These are phyloP conservation scores for Dicyrtomina minuta DNA, from an alignment of 2,888 invertebrate genomes.

Conservation along the genomic window DNA sequence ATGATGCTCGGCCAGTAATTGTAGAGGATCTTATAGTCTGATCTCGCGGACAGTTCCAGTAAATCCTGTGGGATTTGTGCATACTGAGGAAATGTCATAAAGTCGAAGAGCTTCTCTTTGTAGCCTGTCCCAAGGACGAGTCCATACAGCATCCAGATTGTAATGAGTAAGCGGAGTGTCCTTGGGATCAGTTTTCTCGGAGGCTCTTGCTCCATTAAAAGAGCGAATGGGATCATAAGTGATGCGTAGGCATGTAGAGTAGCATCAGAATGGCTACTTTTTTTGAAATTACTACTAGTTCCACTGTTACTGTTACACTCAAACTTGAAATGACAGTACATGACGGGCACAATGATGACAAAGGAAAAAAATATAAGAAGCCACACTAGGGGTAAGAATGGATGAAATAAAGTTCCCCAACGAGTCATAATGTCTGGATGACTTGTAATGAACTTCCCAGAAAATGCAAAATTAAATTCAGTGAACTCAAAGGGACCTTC, in stretches of 20 bases:
- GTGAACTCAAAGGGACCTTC: neutral
- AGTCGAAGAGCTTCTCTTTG: constrained; percentile 1
- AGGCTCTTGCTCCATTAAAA: neutral
- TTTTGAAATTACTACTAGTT: neutral
- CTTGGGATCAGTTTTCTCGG: neutral
- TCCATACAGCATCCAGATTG: neutral
- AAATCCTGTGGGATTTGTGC: neutral
- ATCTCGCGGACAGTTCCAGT: neutral
- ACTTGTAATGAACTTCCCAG: neutral
- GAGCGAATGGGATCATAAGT: neutral
- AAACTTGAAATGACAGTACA: neutral
- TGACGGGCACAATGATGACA: neutral
- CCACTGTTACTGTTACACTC: neutral
- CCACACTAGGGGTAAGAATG: neutral
- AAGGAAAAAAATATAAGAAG: neutral
- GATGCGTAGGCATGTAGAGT: neutral
- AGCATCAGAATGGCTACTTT: neutral
- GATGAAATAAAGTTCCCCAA: neutral
- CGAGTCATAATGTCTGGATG: neutral
- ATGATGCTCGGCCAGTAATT: neutral
- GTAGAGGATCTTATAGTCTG: neutral
- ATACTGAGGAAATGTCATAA: neutral
- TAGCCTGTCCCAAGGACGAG: neutral
- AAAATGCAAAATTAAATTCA: neutral
- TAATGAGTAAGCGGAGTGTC: neutral